Evolutionary conservation across 2,888 invertebrate species (phyloP), one percentile per base, ranked within the genome.

Genomic region (Elmis aenea): DNA sequence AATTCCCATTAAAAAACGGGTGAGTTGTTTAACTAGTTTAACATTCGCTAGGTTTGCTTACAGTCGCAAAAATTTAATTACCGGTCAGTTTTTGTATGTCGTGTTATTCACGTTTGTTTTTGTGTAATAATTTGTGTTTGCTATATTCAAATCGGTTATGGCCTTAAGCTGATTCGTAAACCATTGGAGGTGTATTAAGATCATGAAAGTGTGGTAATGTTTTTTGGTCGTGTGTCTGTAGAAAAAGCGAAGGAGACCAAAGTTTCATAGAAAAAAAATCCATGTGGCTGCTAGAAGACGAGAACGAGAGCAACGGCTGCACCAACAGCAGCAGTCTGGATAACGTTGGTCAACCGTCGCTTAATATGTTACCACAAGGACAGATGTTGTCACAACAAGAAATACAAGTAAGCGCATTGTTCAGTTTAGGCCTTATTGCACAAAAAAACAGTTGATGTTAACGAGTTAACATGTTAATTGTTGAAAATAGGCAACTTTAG

Each of bases 221-320:
- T n/a, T n/a, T n/a, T n/a, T n/a, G n/a, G n/a, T n/a, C n/a, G 18
- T 39, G 39, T 26, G 31, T 30, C 58, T 62, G 40, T 68, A 83
- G 83, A 83, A 82, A 79, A 76, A 79, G 71, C 70, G 81, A 79
- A 77, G 75, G 72, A 76, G 78, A 70, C 79, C 83, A 72, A 84
- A 83, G 72, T 87, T 89, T 77, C 81, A 86, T 73, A 77, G 87
- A 77, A 81, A 85, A 76, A 90, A 90, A 73, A 80, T 85, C 71
- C 88, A 88, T 72, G 83, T 82, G 71, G 83, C 85, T 73, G 76
- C 82, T 68, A 63, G 70, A 62, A 65, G 71, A 57, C 53, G 79
- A 73, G 73, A 73, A 61, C 68, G 56, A 9, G 61, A 62, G 46
- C 59, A 60, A 59, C 51, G 72, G 45, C 46, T 68, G 61, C 68